phyloP scores from a whole-genome alignment of 2,888 invertebrate genomes.

The Teleogryllus oceanicus region DNA sequence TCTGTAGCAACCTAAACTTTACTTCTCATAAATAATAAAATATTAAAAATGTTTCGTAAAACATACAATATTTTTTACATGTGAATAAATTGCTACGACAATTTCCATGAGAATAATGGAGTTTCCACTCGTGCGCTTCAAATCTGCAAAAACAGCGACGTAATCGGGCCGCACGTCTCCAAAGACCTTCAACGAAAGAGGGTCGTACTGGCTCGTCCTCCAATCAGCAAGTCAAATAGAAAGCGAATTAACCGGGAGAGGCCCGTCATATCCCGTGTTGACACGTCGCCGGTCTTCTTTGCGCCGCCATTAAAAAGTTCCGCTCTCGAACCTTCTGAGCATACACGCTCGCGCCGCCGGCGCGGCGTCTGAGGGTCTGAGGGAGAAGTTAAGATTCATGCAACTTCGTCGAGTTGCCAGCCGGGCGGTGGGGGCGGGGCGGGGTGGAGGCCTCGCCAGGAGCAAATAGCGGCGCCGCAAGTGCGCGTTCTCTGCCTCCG shows the following conservation, averaged over 20 bases:
- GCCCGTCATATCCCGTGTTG: conserved; percentile 28
- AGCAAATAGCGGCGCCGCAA: conserved; percentile 3
- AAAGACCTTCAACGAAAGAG: not conserved
- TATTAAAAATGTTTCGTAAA: too few species aligned
- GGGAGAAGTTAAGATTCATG: conserved; percentile 24
- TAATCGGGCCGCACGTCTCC: too few species aligned
- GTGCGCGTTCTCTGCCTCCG: not conserved
- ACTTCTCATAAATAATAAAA: too few species aligned
- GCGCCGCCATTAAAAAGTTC: conserved; percentile 30
- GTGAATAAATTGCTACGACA: too few species aligned
- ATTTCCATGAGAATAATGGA: too few species aligned
- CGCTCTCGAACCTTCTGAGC: conserved; percentile 4
- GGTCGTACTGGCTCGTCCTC: conserved; percentile 19
- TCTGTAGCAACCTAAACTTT: too few species aligned
- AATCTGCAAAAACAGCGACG: too few species aligned
- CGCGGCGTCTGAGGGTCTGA: conserved; percentile 24
- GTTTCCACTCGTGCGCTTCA: too few species aligned
- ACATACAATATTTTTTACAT: too few species aligned
- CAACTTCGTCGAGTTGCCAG: not conserved
- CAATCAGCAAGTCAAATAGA: conserved; percentile 33
- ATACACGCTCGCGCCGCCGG: conserved; percentile 21
- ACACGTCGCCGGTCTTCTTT: conserved; percentile 20
- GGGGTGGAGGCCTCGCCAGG: not conserved
- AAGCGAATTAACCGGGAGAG: conserved; percentile 29
- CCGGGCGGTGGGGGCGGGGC: not conserved